Conservation (phyloP, 2,888 invertebrate species). For the Drymonia ruficornis region DNA sequence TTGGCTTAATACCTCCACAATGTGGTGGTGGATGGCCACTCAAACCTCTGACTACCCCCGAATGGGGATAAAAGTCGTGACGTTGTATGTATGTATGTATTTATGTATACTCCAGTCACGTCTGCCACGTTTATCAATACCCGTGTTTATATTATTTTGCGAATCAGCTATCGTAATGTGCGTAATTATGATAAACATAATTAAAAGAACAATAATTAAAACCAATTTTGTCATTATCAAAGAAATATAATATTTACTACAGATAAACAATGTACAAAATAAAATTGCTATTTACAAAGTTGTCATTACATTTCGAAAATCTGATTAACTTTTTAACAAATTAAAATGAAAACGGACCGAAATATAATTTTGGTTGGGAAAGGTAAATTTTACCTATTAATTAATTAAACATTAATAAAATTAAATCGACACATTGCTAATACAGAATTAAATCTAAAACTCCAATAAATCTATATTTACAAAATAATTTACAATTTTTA, state of each 20-base stretch:
- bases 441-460: slow-evolving; percentile 18
- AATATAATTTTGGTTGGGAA: slow-evolving; percentile 55
- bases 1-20: too few species aligned
- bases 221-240: slow-evolving; percentile 54
- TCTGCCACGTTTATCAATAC: slow-evolving; percentile 30
- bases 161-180: slow-evolving; percentile 34
- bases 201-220: slow-evolving; percentile 33
- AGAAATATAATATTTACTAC: slow-evolving; percentile 73
- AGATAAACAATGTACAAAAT: slow-evolving; percentile 64
- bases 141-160: slow-evolving; percentile 22
- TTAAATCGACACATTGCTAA: slow-evolving; percentile 36
- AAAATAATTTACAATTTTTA: slow-evolving; percentile 56
- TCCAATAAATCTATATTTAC: slow-evolving; percentile 47
- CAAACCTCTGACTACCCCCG: too few species aligned
- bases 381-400: slow-evolving; percentile 51
- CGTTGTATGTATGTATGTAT: too few species aligned
- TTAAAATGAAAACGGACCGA: slow-evolving; percentile 52
- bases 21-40: too few species aligned
- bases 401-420: slow-evolving; percentile 39
- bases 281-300: slow-evolving; percentile 60
- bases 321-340: slow-evolving; percentile 43
- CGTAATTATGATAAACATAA: slow-evolving; percentile 30
- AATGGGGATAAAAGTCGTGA: too few species aligned
- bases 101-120: slow-evolving; percentile 36
- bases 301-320: slow-evolving; percentile 47